Evolutionary conservation across 2,797 vertebrate genomes (phyloP).

Genomic region (Chelmon rostratus): DNA sequence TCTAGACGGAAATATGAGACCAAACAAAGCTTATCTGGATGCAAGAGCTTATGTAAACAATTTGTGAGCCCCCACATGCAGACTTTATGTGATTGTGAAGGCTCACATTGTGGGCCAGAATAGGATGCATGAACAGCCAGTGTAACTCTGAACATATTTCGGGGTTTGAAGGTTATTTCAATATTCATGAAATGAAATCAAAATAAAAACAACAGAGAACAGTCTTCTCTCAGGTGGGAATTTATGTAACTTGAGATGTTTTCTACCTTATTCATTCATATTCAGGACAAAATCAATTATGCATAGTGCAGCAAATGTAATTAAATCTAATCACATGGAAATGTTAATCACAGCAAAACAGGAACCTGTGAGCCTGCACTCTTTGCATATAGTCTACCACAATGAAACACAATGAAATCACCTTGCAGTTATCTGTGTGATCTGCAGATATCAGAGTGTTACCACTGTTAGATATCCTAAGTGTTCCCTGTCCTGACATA

Average conservation of each 20-base stretch:
- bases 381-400: neutral
- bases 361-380: neutral
- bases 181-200: neutral
- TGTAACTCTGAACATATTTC: neutral
- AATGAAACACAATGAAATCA: neutral
- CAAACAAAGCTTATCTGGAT: neutral
- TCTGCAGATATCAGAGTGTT: neutral
- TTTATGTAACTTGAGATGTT: conserved; percentile 5
- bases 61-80: neutral
- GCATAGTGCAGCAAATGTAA: conserved; percentile 6
- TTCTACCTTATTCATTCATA: neutral
- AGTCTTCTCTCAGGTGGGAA: neutral
- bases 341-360: conserved; percentile 27
- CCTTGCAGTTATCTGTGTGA: neutral
- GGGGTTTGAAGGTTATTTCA: neutral
- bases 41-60: conserved; percentile 10
- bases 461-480: neutral
- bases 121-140: neutral
- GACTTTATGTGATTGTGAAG: neutral
- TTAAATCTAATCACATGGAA: conserved; percentile 25
- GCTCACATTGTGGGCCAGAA: neutral
- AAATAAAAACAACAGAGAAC: neutral
- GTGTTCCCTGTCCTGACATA: neutral
- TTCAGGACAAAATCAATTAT: conserved; percentile 41
- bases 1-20: neutral